Evolutionary conservation across 2,797 vertebrate species (phyloP).

Genomic region (Lycodopsis pacificus): DNA sequence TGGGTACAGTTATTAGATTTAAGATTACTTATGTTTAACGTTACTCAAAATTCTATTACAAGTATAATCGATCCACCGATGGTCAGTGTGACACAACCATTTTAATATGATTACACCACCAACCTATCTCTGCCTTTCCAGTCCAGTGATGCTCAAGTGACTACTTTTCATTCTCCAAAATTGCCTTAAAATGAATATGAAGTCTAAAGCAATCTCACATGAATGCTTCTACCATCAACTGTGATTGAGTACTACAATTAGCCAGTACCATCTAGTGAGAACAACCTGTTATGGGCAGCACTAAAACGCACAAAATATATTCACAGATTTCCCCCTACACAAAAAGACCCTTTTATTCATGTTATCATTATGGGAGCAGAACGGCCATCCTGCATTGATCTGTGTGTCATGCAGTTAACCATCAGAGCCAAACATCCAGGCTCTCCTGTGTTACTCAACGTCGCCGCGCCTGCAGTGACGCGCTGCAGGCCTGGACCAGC

Average conservation of each 20-base stretch:
- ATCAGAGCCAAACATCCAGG: constrained; percentile 20
- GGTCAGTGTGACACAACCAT: not conserved
- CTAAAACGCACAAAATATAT: not conserved
- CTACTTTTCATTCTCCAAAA: not conserved
- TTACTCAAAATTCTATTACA: not conserved
- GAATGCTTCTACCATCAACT: not conserved
- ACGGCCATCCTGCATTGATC: constrained; percentile 21
- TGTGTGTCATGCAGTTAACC: not conserved
- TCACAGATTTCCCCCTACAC: not conserved
- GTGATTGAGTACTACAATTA: not conserved
- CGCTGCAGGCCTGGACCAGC: constrained; percentile 63
- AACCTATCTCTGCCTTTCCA: not conserved
- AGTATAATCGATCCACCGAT: not conserved
- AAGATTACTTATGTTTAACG: not conserved
- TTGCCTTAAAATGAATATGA: not conserved
- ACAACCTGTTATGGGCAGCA: not conserved
- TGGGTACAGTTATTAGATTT: not conserved
- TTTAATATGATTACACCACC: not conserved
- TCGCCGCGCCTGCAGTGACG: constrained; percentile 78
- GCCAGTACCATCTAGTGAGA: not conserved
- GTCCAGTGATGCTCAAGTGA: not conserved
- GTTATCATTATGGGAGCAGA: not conserved
- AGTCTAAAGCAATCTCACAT: not conserved
- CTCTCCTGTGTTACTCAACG: constrained; percentile 41
- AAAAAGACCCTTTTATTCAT: not conserved